Conservation (phyloP, 2,888 invertebrate genomes). For the Pilophorus perplexus region DNA sequence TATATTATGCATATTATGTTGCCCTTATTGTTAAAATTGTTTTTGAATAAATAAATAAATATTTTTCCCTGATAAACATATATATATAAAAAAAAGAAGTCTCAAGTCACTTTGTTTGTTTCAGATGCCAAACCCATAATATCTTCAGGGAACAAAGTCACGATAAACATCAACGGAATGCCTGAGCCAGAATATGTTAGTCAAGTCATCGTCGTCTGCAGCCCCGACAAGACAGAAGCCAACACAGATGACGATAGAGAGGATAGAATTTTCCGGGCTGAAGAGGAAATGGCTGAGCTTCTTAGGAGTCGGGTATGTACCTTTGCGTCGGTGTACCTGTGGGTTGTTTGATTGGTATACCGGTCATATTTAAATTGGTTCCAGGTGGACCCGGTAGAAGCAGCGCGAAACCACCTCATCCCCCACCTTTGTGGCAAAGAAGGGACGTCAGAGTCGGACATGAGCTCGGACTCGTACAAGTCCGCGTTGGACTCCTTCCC, state of each 20-base stretch:
- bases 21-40: too few relatives aligned
- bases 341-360: too few relatives aligned
- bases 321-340: background rate
- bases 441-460: constrained; percentile 43
- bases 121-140: constrained; percentile 31
- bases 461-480: constrained; percentile 46
- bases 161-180: constrained; percentile 53
- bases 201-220: constrained; percentile 48
- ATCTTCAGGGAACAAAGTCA: constrained; percentile 53
- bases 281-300: constrained; percentile 43
- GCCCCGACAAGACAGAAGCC: background rate
- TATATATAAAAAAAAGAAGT: too few relatives aligned
- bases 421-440: constrained; percentile 70
- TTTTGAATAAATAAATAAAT: too few relatives aligned
- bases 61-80: too few relatives aligned
- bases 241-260: constrained; percentile 1
- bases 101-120: too few relatives aligned
- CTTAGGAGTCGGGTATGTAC: constrained; percentile 31
- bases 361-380: too few relatives aligned
- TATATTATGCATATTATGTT: too few relatives aligned
- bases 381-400: constrained; percentile 67
- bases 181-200: constrained; percentile 37
- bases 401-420: constrained; percentile 69
- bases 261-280: constrained; percentile 43
- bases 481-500: constrained; percentile 43